Evolutionary conservation across 2,113 vertebrate genomes (phyloP).

Genomic region (Epinephelus cyanopodus): DNA sequence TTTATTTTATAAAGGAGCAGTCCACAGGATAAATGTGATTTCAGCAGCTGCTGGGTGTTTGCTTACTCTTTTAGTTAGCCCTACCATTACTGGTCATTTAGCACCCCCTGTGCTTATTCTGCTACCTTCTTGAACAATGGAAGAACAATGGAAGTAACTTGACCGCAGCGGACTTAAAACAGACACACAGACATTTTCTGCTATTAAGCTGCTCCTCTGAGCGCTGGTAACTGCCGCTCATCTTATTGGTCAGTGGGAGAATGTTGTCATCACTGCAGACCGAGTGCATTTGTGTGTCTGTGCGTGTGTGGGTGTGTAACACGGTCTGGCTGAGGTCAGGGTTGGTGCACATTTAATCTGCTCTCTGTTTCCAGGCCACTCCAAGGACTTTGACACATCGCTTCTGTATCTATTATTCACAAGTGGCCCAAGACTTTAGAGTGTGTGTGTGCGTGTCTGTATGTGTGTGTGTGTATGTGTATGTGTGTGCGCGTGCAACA

Average conservation of each 20-base stretch:
- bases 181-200: slow-evolving; percentile 13
- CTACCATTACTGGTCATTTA: background rate
- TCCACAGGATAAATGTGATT: background rate
- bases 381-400: slow-evolving; percentile 73
- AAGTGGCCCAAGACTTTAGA: slow-evolving; percentile 41
- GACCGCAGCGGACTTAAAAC: background rate
- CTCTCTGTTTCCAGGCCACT: slow-evolving; percentile 76
- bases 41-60: background rate
- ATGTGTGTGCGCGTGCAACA: background rate
- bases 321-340: slow-evolving; percentile 70
- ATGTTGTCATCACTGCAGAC: slow-evolving; percentile 48
- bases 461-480: background rate
- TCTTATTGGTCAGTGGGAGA: slow-evolving; percentile 52
- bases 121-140: background rate
- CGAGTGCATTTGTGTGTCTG: slow-evolving; percentile 31
- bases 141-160: slow-evolving; percentile 1
- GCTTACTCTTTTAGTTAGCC: background rate
- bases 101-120: background rate
- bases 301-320: slow-evolving; percentile 62
- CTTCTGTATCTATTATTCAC: slow-evolving; percentile 76
- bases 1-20: background rate
- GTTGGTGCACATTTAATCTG: slow-evolving; percentile 74
- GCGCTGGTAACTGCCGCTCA: slow-evolving; percentile 21
- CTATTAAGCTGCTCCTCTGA: slow-evolving; percentile 26
- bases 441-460: background rate